Conservation (phyloP, 2,113 vertebrate genomes). For the Talpa occidentalis region DNA sequence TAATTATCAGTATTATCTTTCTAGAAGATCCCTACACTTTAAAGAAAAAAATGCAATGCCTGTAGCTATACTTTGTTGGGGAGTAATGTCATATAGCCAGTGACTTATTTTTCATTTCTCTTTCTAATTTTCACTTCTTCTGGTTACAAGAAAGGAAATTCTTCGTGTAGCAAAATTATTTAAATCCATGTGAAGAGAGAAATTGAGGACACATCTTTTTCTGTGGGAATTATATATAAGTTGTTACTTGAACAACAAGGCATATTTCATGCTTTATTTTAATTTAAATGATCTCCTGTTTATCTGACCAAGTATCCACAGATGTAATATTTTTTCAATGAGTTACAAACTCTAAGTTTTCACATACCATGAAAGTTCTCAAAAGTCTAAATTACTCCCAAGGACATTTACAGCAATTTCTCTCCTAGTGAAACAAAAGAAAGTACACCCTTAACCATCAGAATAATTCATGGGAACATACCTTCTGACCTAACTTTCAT, state of each 20-base stretch:
- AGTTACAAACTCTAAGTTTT: slow-evolving; percentile 56
- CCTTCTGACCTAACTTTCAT: neutral
- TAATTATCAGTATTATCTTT: slow-evolving; percentile 37
- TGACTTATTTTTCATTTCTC: slow-evolving; percentile 36
- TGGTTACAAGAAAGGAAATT: slow-evolving; percentile 42
- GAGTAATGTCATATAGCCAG: neutral
- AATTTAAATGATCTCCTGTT: slow-evolving; percentile 63
- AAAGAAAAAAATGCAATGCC: slow-evolving; percentile 47
- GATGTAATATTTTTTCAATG: slow-evolving; percentile 47
- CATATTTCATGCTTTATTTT: slow-evolving; percentile 55
- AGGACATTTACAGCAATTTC: neutral
- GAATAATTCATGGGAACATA: neutral
- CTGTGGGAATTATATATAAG: slow-evolving; percentile 47
- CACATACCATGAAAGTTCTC: neutral
- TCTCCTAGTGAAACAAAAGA: neutral
- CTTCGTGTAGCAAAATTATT: slow-evolving; percentile 59
- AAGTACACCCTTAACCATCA: slow-evolving; percentile 53
- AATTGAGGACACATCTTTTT: neutral
- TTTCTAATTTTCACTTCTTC: slow-evolving; percentile 43
- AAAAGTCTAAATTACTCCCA: slow-evolving; percentile 50
- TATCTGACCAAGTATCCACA: slow-evolving; percentile 38
- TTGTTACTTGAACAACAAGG: slow-evolving; percentile 60
- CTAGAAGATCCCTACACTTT: neutral
- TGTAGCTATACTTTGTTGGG: neutral
- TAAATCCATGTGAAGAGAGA: slow-evolving; percentile 61